Evolutionary conservation across 2,888 invertebrate genomes (phyloP).

Genomic region (Watsonalla binaria): DNA sequence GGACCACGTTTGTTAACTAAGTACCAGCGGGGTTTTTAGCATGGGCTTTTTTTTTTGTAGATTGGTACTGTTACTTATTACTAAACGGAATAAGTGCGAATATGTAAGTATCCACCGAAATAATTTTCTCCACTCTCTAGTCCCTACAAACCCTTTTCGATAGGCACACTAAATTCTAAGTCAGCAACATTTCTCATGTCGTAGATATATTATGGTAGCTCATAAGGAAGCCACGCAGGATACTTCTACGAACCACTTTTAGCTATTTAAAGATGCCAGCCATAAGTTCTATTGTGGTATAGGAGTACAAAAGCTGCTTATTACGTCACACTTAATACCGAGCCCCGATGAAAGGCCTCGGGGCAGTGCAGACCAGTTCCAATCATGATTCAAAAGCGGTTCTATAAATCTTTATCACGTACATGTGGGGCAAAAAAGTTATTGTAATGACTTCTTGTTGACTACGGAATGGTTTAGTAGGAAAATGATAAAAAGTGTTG

Average conservation of each 20-base stretch:
- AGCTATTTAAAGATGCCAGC: background rate
- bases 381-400: conserved; percentile 10
- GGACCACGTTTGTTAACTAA: conserved; percentile 1
- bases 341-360: conserved; percentile 8
- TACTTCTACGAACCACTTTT: background rate
- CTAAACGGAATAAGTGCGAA: too few relatives aligned
- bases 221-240: background rate
- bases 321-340: conserved; percentile 1
- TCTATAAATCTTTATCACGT: conserved; percentile 3
- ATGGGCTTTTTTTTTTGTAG: too few relatives aligned
- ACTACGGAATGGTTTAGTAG: background rate
- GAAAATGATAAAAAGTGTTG: background rate
- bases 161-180: too few relatives aligned
- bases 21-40: background rate
- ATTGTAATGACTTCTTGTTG: background rate
- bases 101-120: too few relatives aligned
- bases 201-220: background rate
- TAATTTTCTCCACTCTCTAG: too few relatives aligned
- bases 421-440: conserved; percentile 1
- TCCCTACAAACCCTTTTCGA: too few relatives aligned
- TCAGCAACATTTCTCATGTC: too few relatives aligned
- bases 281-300: background rate
- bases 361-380: conserved; percentile 19
- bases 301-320: background rate
- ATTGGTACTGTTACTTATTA: too few relatives aligned